These are phyloP conservation scores for Yponomeuta evonymella DNA, from an alignment of 2,888 invertebrate species.

Conservation along the genomic window DNA sequence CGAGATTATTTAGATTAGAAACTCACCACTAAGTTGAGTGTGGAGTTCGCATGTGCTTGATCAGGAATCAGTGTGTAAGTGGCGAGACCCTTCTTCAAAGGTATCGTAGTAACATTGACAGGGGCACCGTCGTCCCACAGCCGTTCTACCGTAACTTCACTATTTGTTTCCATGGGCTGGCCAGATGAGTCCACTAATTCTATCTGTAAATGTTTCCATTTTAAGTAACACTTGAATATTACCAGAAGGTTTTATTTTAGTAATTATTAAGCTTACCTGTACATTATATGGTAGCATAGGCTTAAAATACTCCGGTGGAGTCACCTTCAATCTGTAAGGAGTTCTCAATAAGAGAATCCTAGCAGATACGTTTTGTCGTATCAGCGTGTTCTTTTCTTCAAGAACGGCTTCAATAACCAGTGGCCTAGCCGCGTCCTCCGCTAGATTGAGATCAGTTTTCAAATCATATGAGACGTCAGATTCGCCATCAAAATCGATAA, in stretches of 20 bases:
- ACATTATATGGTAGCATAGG: constrained; percentile 90
- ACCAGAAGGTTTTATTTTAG: neutral
- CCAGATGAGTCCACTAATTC: constrained; percentile 60
- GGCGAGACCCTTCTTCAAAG: constrained; percentile 48
- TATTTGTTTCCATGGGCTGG: constrained; percentile 42
- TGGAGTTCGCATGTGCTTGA: constrained; percentile 73
- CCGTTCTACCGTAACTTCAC: constrained; percentile 54
- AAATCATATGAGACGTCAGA: constrained; percentile 86
- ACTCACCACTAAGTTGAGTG: constrained; percentile 83
- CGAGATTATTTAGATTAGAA: no score
- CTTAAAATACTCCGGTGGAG: constrained; percentile 91
- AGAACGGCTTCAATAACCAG: constrained; percentile 91
- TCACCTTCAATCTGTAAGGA: constrained; percentile 81
- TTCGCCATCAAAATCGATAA: constrained; percentile 79
- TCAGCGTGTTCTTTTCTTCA: constrained; percentile 91
- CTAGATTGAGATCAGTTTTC: constrained; percentile 82
- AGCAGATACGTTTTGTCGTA: constrained; percentile 86
- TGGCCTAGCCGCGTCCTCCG: constrained; percentile 85
- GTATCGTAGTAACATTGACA: constrained; percentile 47
- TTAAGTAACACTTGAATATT: neutral
- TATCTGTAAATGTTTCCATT: constrained; percentile 33
- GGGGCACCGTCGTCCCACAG: constrained; percentile 67
- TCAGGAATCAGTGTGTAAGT: constrained; percentile 55
- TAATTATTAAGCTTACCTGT: constrained; percentile 70
- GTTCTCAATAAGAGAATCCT: constrained; percentile 76